These are phyloP conservation scores for Iguana delicatissima DNA, from an alignment of 2,797 vertebrate species.

Conservation along the genomic window DNA sequence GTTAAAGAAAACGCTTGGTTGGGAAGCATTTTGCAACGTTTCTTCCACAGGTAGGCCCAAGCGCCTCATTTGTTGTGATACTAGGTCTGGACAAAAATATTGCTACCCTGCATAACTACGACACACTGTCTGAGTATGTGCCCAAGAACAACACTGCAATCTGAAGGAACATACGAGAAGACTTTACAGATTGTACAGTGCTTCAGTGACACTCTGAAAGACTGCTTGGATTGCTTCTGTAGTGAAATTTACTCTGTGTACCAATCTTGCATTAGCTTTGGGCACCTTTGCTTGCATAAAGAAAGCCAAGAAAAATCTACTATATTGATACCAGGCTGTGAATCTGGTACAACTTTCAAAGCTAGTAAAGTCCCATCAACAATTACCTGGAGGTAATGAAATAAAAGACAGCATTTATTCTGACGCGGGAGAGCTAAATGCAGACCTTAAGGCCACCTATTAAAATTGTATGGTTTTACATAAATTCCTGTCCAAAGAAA, in stretches of 20 bases:
- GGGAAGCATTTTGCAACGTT: too few species aligned
- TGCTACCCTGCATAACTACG: background rate
- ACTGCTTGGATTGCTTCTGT: background rate
- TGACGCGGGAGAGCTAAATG: background rate
- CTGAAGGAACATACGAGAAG: background rate
- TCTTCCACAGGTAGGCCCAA: background rate
- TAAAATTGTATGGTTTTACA: background rate
- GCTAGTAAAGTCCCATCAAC: background rate
- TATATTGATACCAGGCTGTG: background rate
- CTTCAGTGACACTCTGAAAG: background rate
- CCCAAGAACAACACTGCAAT: background rate
- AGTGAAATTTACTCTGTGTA: background rate
- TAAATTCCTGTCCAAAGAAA: background rate
- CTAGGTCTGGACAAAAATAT: background rate
- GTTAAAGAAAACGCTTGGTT: too few species aligned
- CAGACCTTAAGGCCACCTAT: background rate
- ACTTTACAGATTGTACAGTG: background rate
- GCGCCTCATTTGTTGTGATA: background rate
- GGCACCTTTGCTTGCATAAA: background rate
- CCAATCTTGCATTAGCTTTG: too few species aligned
- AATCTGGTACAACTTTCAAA: background rate
- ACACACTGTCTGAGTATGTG: background rate
- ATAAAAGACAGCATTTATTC: background rate
- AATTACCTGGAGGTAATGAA: background rate
- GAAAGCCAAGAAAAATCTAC: background rate